phyloP scores from a whole-genome alignment of 2,888 invertebrate species.

The Netelia inedita region DNA sequence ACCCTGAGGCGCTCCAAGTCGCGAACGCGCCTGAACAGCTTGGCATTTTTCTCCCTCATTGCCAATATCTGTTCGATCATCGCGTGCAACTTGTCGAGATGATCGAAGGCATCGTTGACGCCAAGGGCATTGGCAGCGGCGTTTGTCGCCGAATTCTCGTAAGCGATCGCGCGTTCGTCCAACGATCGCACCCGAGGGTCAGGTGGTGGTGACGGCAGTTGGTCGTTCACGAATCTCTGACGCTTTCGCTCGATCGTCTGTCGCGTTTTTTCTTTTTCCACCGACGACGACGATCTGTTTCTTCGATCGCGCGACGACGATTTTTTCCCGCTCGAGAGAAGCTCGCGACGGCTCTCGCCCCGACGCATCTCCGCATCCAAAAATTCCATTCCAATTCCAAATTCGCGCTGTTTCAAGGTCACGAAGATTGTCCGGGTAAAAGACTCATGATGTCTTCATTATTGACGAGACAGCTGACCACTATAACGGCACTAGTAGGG shows the following conservation, averaged over 20 bases:
- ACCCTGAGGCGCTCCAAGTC: slow-evolving; percentile 91
- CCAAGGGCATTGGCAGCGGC: slow-evolving; percentile 87
- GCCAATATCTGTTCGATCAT: slow-evolving; percentile 92
- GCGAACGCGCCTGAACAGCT: slow-evolving; percentile 89
- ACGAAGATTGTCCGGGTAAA: neutral
- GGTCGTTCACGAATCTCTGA: slow-evolving; percentile 39
- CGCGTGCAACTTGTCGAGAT: slow-evolving; percentile 91
- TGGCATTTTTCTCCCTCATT: slow-evolving; percentile 90
- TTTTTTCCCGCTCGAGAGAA: neutral
- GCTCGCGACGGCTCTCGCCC: neutral
- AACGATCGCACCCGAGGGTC: slow-evolving; percentile 78
- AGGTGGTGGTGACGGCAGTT: slow-evolving; percentile 85
- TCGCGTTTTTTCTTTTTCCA: slow-evolving; percentile 27
- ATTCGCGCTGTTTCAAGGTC: neutral
- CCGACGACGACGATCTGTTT: slow-evolving; percentile 20
- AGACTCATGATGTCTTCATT: neutral
- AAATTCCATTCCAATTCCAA: neutral
- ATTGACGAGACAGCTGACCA: neutral
- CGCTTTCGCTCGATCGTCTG: slow-evolving; percentile 40
- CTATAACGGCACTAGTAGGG: neutral
- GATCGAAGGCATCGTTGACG: slow-evolving; percentile 90
- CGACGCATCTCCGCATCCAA: neutral
- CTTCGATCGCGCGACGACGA: slow-evolving; percentile 26
- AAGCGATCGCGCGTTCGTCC: neutral
- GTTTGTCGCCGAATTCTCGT: slow-evolving; percentile 73